Evolutionary conservation across 2,797 vertebrate genomes (phyloP).

Genomic region (Bradypodion pumilum): DNA sequence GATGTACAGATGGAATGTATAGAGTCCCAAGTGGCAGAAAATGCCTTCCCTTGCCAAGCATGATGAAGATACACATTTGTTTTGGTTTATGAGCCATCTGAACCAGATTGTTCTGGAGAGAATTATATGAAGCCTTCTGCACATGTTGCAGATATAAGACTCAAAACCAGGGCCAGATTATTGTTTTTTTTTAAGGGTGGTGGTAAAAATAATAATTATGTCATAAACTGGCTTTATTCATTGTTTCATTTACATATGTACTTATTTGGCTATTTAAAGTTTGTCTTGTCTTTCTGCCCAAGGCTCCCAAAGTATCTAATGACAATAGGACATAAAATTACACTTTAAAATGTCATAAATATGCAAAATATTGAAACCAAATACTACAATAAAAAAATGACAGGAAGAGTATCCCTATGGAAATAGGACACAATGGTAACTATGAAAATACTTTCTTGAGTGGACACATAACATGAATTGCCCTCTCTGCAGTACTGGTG

Average conservation of each 20-base stretch:
- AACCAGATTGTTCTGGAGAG: conserved; percentile 44
- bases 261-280: neutral
- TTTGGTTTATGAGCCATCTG: conserved; percentile 41
- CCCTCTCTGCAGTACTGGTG: too few species aligned
- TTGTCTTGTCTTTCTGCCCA: neutral
- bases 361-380: neutral
- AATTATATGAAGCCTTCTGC: conserved; percentile 41
- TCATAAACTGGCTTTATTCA: too few species aligned
- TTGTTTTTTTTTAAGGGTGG: neutral
- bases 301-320: neutral
- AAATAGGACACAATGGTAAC: too few species aligned
- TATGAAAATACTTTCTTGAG: too few species aligned
- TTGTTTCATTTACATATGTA: too few species aligned
- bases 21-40: conserved; percentile 28
- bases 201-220: neutral
- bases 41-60: conserved; percentile 40
- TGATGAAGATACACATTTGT: conserved; percentile 44
- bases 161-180: neutral
- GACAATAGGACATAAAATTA: neutral
- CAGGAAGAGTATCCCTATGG: too few species aligned
- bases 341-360: neutral
- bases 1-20: conserved; percentile 41
- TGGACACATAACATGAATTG: too few species aligned
- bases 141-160: conserved; percentile 32
- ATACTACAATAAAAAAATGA: neutral